Evolutionary conservation across 2,113 vertebrate species (phyloP).

Genomic region (Odocoileus virginianus): DNA sequence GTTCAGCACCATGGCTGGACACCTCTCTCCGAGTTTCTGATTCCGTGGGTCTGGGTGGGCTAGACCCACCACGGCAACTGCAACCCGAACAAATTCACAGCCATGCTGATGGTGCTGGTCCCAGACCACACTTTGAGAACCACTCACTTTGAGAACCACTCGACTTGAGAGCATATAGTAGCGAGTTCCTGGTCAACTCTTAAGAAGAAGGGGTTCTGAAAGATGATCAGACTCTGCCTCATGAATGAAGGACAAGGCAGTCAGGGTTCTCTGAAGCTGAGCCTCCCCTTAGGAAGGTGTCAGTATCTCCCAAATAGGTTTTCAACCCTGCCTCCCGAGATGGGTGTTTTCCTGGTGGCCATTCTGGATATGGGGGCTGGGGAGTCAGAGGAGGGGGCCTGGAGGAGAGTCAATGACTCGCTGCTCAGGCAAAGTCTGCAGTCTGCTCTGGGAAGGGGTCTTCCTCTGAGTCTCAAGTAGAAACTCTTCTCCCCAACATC

Average conservation of each 20-base stretch:
- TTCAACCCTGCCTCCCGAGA: background rate
- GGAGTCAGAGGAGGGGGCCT: fast-evolving
- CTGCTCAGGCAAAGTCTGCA: background rate
- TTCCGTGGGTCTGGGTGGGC: background rate
- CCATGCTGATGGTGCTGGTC: background rate
- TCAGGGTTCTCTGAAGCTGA: background rate
- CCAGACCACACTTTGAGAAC: background rate
- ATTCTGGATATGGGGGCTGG: background rate
- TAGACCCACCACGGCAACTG: background rate
- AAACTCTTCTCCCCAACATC: background rate
- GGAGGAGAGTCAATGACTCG: background rate
- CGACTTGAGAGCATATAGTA: background rate
- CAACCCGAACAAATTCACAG: background rate
- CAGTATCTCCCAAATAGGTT: no score
- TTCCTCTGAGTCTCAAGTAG: background rate
- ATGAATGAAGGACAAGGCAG: background rate
- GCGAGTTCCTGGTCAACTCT: background rate
- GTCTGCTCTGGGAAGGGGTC: background rate
- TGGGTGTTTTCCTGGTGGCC: background rate
- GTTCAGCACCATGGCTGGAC: background rate
- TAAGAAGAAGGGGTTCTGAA: background rate
- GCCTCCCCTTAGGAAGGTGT: background rate
- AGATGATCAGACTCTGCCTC: background rate
- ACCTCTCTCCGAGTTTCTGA: background rate
- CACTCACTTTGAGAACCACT: background rate